Evolutionary conservation across 2,888 invertebrate genomes (phyloP).

Genomic region (Margaritifera margaritifera): DNA sequence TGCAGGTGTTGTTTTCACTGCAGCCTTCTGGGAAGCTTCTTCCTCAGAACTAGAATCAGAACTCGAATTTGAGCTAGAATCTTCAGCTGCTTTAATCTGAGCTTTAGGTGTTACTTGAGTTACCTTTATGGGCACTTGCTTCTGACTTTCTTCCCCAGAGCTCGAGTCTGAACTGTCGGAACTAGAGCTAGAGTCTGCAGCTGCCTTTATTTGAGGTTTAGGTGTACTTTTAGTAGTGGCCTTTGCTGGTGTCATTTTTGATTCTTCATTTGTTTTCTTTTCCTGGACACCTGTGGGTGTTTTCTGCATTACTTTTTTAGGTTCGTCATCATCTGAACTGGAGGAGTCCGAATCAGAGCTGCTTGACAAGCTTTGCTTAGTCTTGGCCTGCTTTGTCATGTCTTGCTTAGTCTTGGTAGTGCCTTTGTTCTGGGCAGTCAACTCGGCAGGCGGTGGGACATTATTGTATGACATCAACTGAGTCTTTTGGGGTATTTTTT

Average conservation of each 20-base stretch:
- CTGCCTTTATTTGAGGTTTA: conserved; percentile 5
- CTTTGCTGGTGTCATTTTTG: conserved; percentile 16
- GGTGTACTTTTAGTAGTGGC: conserved; percentile 9
- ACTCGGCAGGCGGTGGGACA: conserved; percentile 30
- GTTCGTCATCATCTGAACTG: conserved; percentile 12
- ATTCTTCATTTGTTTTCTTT: conserved; percentile 18
- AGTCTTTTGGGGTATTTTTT: conserved; percentile 7
- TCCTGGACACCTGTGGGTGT: conserved; percentile 1
- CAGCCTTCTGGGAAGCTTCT: not conserved
- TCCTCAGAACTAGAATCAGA: no score
- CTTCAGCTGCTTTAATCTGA: not conserved
- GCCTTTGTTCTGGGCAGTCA: conserved; percentile 8
- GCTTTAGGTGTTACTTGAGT: no score
- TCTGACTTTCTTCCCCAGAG: conserved; percentile 28
- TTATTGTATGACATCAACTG: conserved; percentile 26
- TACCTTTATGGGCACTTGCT: conserved; percentile 6
- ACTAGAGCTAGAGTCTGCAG: conserved; percentile 15
- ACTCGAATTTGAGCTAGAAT: not conserved
- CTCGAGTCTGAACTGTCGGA: conserved; percentile 19
- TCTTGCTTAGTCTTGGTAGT: not conserved
- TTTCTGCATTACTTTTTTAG: conserved; percentile 1
- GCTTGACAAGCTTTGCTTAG: conserved; percentile 2
- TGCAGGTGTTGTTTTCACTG: conserved; percentile 14
- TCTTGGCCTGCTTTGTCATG: not conserved
- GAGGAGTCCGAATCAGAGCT: conserved; percentile 8